Base-by-base conservation (phyloP, 2,888 invertebrate species). In the Ophion obscuratus region DNA sequence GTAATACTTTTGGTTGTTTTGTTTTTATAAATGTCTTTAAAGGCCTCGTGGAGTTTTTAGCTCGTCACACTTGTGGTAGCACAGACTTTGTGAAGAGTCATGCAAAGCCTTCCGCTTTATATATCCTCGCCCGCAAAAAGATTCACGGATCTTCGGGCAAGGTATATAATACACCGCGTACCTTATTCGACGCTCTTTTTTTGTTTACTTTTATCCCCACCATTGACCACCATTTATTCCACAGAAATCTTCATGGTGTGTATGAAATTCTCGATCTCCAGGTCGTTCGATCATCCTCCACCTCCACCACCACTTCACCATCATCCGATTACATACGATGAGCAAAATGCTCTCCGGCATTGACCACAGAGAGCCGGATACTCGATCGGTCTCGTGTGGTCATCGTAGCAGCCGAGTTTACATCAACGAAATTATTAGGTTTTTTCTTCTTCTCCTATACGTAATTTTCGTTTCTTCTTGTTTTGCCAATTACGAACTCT, bases 141-240 rank as follows among this genome's bases (percentile, higher is more conserved):
- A 92, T 91, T 89, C 91, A 90, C 88, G 85, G 89, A 91, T 89
- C 89, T 90, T 90, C 88, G 86, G 86, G 31, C 68, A 90, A 90
- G 87, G 88, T 88, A 87, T 68, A 68, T 75, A 88, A 88, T 31
- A 68, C 70, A 47, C 40, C 10, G 44, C 90, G 87, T 90, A 79
- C 82, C 82, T 82, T 82, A 82, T 75, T 79, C 82, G 79, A 76
- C 62, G 57, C 44, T 53, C 47, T 79, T 70, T 68, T 59, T 59
- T 67, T 67, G 47, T 36, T 62, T 24, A 40, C 44, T 78, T 31
- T 44, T 44, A 71, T 73, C 53, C 61, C 71, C 71, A 80, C 79
- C 79, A 71, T 36, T 68, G 44, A 47, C 31, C 57, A 61, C 64
- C 64, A 73, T 78, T 78, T 67, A 64, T 77, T 67, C 57, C 68